A percentile compares a stretch with the other conserved stretches of the same genome.
Conservation (phyloP, 2,797 vertebrate genomes). For the Loris lydekkerianus region DNA sequence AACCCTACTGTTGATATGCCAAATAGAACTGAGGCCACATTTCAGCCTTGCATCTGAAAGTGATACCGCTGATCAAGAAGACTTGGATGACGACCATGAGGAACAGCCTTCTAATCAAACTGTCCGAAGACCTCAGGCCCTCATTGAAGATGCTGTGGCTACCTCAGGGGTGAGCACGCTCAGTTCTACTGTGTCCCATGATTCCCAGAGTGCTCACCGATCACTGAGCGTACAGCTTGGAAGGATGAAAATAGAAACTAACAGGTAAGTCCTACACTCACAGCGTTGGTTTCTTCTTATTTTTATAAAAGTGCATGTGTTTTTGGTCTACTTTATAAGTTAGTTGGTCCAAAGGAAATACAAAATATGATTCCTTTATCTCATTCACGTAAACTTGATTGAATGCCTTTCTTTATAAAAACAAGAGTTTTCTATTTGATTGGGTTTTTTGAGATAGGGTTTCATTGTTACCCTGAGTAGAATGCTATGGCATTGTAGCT, state of each 20-base stretch:
- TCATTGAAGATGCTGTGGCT: slow-evolving; percentile 94
- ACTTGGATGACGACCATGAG: slow-evolving; percentile 92
- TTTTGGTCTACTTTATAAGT: slow-evolving; percentile 38
- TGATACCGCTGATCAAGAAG: slow-evolving; percentile 96
- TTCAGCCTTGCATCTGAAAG: slow-evolving; percentile 98
- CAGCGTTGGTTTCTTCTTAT: neutral
- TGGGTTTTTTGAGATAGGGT: too few relatives aligned
- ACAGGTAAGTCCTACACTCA: slow-evolving; percentile 89
- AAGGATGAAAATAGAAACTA: slow-evolving; percentile 97
- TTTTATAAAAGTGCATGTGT: neutral
- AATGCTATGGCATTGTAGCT: too few relatives aligned
- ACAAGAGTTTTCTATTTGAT: neutral
- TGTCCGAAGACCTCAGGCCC: slow-evolving; percentile 87
- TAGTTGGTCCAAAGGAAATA: neutral
- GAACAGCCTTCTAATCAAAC: slow-evolving; percentile 89
- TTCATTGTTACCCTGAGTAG: too few relatives aligned
- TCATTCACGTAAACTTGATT: neutral
- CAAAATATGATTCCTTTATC: neutral
- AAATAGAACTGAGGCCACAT: slow-evolving; percentile 96
- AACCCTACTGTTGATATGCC: neutral
- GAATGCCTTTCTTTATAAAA: slow-evolving; percentile 23
- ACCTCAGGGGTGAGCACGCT: slow-evolving; percentile 99
- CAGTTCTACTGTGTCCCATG: slow-evolving; percentile 96
- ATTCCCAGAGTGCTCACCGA: slow-evolving; percentile 93
- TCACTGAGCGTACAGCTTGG: slow-evolving; percentile 95